A percentile compares a stretch with the other conserved stretches of the same genome.
Conservation (phyloP, 2,797 vertebrate genomes). For the Okamejei kenojei region DNA sequence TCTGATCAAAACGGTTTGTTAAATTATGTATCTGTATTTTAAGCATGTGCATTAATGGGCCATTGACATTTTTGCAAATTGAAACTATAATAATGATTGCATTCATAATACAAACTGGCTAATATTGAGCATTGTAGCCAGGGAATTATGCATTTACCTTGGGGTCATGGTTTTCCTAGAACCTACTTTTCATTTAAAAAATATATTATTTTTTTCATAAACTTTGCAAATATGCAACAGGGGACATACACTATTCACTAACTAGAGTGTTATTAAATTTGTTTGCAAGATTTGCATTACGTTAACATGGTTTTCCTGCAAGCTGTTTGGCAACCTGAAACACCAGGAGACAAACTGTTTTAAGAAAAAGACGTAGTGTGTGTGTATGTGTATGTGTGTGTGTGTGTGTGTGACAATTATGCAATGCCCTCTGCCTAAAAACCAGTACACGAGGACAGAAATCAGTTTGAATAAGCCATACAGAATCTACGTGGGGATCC, state of each 20-base stretch:
- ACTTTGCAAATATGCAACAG: too few species aligned
- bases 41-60: neutral
- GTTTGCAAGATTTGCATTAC: too few species aligned
- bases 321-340: constrained; percentile 21
- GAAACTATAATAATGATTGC: neutral
- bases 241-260: too few species aligned
- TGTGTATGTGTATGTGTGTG: neutral
- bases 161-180: constrained; percentile 21
- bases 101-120: constrained; percentile 18
- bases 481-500: constrained; percentile 17
- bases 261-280: too few species aligned
- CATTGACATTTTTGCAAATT: neutral
- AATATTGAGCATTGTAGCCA: neutral
- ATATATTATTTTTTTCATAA: too few species aligned
- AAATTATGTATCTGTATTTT: constrained; percentile 2
- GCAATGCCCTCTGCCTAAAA: neutral
- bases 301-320: constrained; percentile 10
- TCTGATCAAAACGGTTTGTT: constrained; percentile 5
- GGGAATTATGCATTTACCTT: neutral
- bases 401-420: neutral
- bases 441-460: constrained; percentile 10
- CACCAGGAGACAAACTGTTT: neutral
- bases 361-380: too few species aligned
- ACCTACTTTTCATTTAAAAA: neutral
- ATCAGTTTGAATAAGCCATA: constrained; percentile 29